Evolutionary conservation across 2,113 vertebrate genomes (phyloP).

Genomic region (Clarias macrocephalus): DNA sequence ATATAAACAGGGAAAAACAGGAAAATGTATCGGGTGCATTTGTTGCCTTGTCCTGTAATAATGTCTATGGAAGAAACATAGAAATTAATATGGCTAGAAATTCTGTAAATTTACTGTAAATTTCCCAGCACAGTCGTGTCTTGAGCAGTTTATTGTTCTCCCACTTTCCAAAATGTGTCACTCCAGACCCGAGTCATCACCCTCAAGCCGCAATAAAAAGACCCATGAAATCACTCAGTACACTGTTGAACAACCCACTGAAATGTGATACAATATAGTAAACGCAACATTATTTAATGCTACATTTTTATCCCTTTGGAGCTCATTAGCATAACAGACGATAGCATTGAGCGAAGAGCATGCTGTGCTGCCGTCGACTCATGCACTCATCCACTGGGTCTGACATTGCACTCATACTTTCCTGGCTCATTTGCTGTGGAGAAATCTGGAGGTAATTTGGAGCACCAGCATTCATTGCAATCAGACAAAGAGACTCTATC

Average conservation of each 20-base stretch:
- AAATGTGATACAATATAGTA: neutral
- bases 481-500: conserved; percentile 23
- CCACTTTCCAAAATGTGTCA: neutral
- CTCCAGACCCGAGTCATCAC: neutral
- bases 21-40: neutral
- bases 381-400: neutral
- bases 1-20: neutral
- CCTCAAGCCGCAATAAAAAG: neutral
- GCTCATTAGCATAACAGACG: conserved; percentile 2
- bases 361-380: conserved; percentile 9
- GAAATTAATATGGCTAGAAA: too few relatives aligned
- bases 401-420: conserved; percentile 47
- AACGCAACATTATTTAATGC: neutral
- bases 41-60: neutral
- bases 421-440: conserved; percentile 27
- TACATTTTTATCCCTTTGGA: neutral
- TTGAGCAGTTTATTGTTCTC: conserved; percentile 3
- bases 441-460: conserved; percentile 50
- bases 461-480: conserved; percentile 26
- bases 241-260: neutral
- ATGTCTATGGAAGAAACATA: neutral
- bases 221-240: neutral
- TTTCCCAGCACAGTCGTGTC: neutral
- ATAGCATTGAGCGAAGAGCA: neutral
- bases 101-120: neutral